A percentile compares a stretch with the other conserved stretches of the same genome.
Conservation (phyloP, 2,113 vertebrate species). For the Brachypodius melanocephalos region DNA sequence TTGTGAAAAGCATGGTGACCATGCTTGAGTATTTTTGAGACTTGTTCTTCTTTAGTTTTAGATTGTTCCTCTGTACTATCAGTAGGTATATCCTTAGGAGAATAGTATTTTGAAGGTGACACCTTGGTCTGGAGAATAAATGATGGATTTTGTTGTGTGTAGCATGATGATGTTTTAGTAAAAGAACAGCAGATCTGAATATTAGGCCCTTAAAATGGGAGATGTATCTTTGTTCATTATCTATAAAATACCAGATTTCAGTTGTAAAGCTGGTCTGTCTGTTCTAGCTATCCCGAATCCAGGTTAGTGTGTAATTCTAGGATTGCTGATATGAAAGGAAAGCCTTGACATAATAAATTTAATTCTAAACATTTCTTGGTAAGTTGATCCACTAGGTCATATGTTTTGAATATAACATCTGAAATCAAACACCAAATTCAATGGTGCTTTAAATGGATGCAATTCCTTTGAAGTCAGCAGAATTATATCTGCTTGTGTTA, state of each 20-base stretch:
- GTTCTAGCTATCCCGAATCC: not conserved
- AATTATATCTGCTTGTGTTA: not conserved
- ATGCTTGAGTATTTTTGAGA: not conserved
- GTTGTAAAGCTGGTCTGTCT: not conserved
- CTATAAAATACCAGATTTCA: not conserved
- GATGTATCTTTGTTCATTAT: not conserved
- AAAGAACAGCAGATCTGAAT: not conserved
- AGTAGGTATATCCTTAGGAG: not conserved
- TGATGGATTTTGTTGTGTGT: not conserved
- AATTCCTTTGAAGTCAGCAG: constrained; percentile 36
- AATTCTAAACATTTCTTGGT: not conserved
- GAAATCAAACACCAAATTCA: constrained; percentile 21
- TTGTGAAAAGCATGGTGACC: not conserved
- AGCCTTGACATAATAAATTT: not conserved
- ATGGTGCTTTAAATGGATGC: not conserved
- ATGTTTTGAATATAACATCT: not conserved
- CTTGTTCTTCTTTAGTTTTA: not conserved
- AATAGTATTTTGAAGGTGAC: not conserved
- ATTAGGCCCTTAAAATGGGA: not conserved
- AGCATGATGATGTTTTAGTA: not conserved
- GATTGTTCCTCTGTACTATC: not conserved
- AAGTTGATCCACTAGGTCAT: not conserved
- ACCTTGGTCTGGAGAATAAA: not conserved
- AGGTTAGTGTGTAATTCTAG: not conserved
- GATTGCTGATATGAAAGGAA: not conserved